Base-by-base conservation (phyloP, 2,797 vertebrate genomes). In the Esox lucius region DNA sequence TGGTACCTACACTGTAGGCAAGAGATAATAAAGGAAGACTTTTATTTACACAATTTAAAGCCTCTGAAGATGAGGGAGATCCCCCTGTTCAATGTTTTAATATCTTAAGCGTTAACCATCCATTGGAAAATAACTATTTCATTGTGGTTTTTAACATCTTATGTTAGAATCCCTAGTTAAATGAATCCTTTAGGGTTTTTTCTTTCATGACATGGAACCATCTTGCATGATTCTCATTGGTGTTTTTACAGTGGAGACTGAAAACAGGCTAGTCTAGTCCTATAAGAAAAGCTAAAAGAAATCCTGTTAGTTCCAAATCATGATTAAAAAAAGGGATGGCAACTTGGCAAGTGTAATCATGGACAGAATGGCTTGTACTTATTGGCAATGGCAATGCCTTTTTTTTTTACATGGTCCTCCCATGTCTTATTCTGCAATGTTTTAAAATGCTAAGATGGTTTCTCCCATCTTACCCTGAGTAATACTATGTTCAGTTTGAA, bases 11-110 rank as follows among this genome's bases (percentile, higher is more conserved):
- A 93, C 81, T 95, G 95, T 88, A 96, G 93, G 93, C 94, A 91
- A 92, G 89, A 94, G 89, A 94, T 91, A 95, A 97, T 96, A 96
- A 95, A 96, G 96, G 95, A 95, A 89, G 86, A 64, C 87, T 89
- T 85, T 88, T 96, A 96, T 97, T 95, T 96, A 97, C 95, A 96
- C 91, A 83, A 93, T 92, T 94, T 75, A 89, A 24, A 81, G 83
- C 77, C 86, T 85, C 85, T 77, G 65, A 86, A 72, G 76, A 62
- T 80, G 82, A 88, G 78, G 90, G 68, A 79, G 71, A 90, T 91
- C 89, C 90, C 91, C 78, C 70, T 88, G 81, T 83, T 84, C 22
- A 78, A 68, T 80, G 69, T 16, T 70, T 62, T 28, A 46, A 46
- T 46, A 46, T 46, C 42, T 46, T 46, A 51, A 82, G 74, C 33